These are phyloP conservation scores for Megaceryle maxima DNA, from an alignment of 2,113 vertebrate species.

Conservation along the genomic window DNA sequence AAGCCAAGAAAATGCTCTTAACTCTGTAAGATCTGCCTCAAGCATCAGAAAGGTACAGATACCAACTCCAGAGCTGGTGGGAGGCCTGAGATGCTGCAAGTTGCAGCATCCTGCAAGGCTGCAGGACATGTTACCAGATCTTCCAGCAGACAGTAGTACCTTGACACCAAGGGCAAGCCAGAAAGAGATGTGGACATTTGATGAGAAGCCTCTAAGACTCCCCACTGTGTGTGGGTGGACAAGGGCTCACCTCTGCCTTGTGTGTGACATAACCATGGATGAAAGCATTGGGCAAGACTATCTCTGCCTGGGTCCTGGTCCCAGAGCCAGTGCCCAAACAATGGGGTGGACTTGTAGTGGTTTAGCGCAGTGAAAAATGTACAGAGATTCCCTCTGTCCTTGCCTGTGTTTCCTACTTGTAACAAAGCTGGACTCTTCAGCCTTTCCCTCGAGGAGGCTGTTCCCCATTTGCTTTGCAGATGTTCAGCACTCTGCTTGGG, in stretches of 20 bases:
- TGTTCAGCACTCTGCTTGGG: rapidly evolving
- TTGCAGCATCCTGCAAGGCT: not conserved
- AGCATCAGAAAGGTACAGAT: not conserved
- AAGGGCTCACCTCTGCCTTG: not conserved
- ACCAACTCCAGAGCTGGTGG: not conserved
- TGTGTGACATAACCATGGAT: not conserved
- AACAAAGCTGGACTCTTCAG: not conserved
- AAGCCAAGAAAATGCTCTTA: constrained; percentile 32
- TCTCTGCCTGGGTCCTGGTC: not conserved
- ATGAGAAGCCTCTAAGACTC: not conserved
- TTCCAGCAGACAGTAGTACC: not conserved
- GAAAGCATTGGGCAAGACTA: not conserved
- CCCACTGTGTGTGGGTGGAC: not conserved
- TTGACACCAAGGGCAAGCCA: not conserved
- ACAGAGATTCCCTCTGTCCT: not conserved
- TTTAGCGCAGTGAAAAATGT: not conserved
- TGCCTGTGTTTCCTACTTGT: not conserved
- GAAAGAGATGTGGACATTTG: not conserved
- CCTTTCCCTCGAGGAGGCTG: not conserved
- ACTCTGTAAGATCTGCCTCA: not conserved
- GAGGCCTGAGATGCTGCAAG: not conserved
- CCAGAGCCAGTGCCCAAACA: not conserved
- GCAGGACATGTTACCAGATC: not conserved
- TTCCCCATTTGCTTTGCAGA: not conserved
- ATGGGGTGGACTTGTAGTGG: not conserved